Conservation (phyloP, 2,888 invertebrate genomes). For the Synanthedon tipuliformis region DNA sequence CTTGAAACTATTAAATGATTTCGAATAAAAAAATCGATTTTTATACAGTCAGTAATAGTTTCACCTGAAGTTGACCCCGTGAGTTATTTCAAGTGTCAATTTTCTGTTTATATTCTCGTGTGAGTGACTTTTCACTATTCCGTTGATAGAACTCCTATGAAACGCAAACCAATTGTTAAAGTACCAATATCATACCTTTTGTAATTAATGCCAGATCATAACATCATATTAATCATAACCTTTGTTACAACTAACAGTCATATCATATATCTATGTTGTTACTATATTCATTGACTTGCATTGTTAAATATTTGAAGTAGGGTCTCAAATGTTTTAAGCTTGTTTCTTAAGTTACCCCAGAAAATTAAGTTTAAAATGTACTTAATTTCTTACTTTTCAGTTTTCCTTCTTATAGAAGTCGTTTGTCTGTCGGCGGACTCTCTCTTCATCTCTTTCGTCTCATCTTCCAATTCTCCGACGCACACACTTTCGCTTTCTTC, state of each 20-base stretch:
- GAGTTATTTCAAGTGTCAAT: slow-evolving; percentile 12
- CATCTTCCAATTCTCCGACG: slow-evolving; percentile 46
- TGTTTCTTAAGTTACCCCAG: background rate
- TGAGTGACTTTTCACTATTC: slow-evolving; percentile 53
- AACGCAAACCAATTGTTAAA: background rate
- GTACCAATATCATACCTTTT: too few species aligned
- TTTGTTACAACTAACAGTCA: too few species aligned
- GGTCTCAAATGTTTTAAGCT: background rate
- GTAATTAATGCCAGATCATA: too few species aligned
- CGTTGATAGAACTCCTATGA: slow-evolving; percentile 18
- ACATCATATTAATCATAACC: too few species aligned
- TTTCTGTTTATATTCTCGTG: slow-evolving; percentile 56
- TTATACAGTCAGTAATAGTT: background rate
- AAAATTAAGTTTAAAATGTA: background rate
- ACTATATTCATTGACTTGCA: too few species aligned
- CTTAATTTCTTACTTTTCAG: slow-evolving; percentile 46
- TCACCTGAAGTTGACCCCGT: slow-evolving; percentile 37
- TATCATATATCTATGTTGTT: too few species aligned
- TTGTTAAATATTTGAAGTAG: too few species aligned
- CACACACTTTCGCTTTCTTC: slow-evolving; percentile 61
- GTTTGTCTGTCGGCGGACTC: slow-evolving; percentile 45
- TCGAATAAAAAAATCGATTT: too few species aligned
- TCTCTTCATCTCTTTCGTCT: slow-evolving; percentile 41
- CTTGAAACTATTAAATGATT: too few species aligned
- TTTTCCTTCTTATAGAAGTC: slow-evolving; percentile 47